Evolutionary conservation across 2,113 vertebrate species (phyloP), one percentile per base, ranked within the genome.

Genomic region (Opisthocomus hoazin): DNA sequence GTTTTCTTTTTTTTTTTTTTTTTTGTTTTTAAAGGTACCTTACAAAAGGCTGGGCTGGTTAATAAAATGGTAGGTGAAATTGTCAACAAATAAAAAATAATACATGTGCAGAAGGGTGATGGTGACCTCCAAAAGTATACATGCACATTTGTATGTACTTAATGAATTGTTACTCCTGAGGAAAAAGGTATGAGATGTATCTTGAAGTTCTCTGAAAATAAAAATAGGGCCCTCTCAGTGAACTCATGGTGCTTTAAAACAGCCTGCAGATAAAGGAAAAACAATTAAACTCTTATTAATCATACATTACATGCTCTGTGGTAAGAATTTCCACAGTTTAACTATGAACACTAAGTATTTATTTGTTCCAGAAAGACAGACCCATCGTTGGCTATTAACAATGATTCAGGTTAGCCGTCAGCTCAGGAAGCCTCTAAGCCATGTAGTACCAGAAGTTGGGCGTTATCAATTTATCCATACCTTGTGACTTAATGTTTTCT

Each of bases 181-280:
- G 18, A 58, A 63, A 68, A 61, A 89, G 6, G 9, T 70, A 3
- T 24, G 21, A 58, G 27, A 54, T 32, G 45, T 58, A n/a, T 17
- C 30, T 75, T 51, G 57, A 53, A 68, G 18, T 43, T 89, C n/a
- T 29, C 24, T 53, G 68, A 57, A n/a, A 73, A 50, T 46, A 45
- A 73, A 10, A n/a, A 14, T 4, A 64, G 10, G 6, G 1, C 1
- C 20, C 11, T 8, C 10, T 60, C 12, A 34, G 0, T 46, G 24
- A 65, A 50, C n/a, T 56, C 4, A 0, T 51, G 39, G 5, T 27
- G 15, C 22, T 90, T 77, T 63, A 30, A 63, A 88, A 20, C 5
- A 51, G 34, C 16, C 3, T 81, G 15, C 26, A 68, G 84, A 57
- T 41, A 68, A 77, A 77, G 9, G 18, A 54, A 63, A 77, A 68